Conservation (phyloP, 2,113 vertebrate genomes). For the Microtus oregoni region DNA sequence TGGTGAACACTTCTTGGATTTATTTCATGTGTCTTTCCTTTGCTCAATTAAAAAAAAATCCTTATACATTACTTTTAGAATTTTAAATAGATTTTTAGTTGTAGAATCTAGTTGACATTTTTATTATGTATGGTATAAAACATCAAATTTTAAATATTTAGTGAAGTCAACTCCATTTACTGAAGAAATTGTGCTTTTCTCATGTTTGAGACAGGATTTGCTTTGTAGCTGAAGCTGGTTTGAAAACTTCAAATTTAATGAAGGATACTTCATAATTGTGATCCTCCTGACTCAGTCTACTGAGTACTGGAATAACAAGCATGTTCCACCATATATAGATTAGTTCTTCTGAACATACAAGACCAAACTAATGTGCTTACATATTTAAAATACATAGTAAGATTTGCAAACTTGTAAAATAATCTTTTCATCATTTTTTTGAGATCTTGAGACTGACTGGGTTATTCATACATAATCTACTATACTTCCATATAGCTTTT, state of each 20-base stretch:
- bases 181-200: not conserved
- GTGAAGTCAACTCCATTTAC: not conserved
- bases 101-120: not conserved
- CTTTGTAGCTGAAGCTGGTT: not conserved
- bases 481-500: not conserved
- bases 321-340: not conserved
- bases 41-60: not conserved
- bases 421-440: not conserved
- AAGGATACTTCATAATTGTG: not conserved
- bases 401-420: not conserved
- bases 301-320: not conserved
- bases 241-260: not conserved
- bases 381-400: not conserved
- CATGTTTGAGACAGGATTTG: not conserved
- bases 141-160: not conserved
- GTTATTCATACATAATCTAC: not conserved
- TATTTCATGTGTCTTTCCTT: not conserved
- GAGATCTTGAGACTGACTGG: not conserved
- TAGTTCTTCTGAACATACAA: not conserved
- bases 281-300: not conserved
- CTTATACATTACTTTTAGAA: not conserved
- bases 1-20: not conserved
- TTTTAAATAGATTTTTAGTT: not conserved
- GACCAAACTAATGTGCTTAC: not conserved
- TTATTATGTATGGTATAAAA: not conserved